phyloP scores from a whole-genome alignment of 2,888 invertebrate genomes.

The Didymodactylos carnosus region DNA sequence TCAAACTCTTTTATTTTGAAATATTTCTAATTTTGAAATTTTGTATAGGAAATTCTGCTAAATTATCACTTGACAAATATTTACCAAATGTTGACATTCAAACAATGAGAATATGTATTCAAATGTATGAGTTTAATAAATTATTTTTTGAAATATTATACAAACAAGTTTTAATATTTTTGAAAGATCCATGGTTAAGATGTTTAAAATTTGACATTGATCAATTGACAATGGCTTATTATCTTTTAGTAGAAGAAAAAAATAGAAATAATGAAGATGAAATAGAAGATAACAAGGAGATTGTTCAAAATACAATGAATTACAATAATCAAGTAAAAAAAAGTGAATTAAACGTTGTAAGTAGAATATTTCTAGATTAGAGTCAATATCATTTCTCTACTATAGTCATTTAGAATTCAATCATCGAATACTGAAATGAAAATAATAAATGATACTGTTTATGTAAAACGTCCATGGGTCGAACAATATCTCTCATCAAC shows the following conservation, averaged over 20 bases:
- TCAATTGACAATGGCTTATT: background rate
- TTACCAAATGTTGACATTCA: background rate
- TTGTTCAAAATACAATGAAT: too few species aligned
- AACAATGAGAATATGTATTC: background rate
- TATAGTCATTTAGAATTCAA: too few species aligned
- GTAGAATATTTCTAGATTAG: too few species aligned
- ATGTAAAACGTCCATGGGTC: background rate
- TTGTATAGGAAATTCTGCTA: background rate
- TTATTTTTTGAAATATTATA: conserved; percentile 7
- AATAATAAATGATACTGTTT: background rate
- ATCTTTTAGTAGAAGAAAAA: background rate
- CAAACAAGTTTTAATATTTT: conserved; percentile 6
- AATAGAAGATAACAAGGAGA: background rate
- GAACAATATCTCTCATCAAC: background rate
- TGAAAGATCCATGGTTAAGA: conserved; percentile 1
- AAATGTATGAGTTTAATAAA: background rate
- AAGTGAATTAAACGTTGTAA: too few species aligned
- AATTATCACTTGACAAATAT: background rate
- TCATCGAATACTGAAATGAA: background rate
- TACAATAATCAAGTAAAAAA: too few species aligned
- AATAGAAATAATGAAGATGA: background rate
- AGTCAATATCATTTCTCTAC: too few species aligned
- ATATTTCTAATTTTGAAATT: background rate
- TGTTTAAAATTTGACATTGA: conserved; percentile 9
- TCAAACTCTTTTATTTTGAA: background rate